These are phyloP conservation scores for Melanaphis sacchari DNA, from an alignment of 1,140 invertebrate species.

Conservation along the genomic window DNA sequence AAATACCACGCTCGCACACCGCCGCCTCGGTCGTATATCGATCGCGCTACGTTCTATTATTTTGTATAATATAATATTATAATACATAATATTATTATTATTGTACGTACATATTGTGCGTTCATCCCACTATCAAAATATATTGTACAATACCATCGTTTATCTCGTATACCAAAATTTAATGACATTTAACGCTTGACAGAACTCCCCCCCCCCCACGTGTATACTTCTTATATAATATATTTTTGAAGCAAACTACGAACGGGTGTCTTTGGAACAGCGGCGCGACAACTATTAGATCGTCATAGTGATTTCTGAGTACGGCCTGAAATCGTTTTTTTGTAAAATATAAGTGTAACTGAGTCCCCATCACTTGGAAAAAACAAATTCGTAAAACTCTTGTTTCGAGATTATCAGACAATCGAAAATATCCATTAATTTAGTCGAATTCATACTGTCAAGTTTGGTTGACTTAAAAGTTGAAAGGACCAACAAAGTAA, in stretches of 20 bases:
- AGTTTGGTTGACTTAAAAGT: no score
- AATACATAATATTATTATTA: background rate
- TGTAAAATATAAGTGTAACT: background rate
- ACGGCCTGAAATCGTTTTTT: background rate
- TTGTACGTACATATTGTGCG: background rate
- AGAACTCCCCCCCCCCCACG: background rate
- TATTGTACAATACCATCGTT: background rate
- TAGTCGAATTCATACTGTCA: no score
- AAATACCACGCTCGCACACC: background rate
- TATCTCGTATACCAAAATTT: background rate
- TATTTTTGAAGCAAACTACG: background rate
- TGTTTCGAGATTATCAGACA: background rate
- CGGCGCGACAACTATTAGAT: background rate
- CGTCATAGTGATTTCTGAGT: background rate
- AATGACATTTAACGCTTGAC: slow-evolving; percentile 12
- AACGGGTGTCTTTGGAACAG: no score
- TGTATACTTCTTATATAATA: background rate
- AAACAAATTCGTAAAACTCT: background rate
- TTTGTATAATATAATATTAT: background rate
- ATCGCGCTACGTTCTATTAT: background rate
- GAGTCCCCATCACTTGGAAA: background rate
- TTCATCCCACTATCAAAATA: background rate
- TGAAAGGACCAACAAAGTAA: no score
- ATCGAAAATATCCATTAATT: background rate
- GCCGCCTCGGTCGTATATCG: background rate